Conservation (phyloP, 2,113 vertebrate genomes). For the Maccullochella peelii region DNA sequence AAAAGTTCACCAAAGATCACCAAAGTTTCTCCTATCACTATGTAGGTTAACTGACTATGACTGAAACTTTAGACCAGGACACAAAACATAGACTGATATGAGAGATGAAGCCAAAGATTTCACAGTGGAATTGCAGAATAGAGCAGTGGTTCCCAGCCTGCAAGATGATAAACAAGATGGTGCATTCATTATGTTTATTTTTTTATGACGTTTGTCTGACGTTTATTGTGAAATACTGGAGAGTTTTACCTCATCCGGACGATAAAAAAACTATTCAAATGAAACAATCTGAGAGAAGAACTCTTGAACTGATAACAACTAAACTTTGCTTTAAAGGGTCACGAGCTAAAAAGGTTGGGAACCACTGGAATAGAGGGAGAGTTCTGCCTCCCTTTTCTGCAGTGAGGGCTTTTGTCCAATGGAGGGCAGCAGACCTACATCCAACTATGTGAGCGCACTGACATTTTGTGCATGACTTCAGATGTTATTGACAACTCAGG, state of each 20-base stretch:
- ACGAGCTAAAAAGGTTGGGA: not conserved
- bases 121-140: not conserved
- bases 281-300: not conserved
- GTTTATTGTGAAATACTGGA: not conserved
- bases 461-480: not conserved
- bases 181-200: not conserved
- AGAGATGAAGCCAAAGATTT: not conserved
- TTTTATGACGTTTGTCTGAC: not conserved
- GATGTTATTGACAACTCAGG: slow-evolving; percentile 1
- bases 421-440: slow-evolving; percentile 68
- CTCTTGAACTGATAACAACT: not conserved
- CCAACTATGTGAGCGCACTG: not conserved
- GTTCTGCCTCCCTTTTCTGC: slow-evolving; percentile 7
- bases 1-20: not conserved
- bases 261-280: not conserved
- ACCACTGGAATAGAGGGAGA: not conserved
- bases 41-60: not conserved
- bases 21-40: not conserved
- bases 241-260: not conserved
- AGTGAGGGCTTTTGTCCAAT: slow-evolving; percentile 49
- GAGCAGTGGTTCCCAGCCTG: not conserved
- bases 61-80: not conserved
- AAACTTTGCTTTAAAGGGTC: not conserved
- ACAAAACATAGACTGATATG: not conserved
- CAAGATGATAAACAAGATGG: not conserved